Evolutionary conservation across 2,113 vertebrate genomes (phyloP).

Genomic region (Aramus guarauna): DNA sequence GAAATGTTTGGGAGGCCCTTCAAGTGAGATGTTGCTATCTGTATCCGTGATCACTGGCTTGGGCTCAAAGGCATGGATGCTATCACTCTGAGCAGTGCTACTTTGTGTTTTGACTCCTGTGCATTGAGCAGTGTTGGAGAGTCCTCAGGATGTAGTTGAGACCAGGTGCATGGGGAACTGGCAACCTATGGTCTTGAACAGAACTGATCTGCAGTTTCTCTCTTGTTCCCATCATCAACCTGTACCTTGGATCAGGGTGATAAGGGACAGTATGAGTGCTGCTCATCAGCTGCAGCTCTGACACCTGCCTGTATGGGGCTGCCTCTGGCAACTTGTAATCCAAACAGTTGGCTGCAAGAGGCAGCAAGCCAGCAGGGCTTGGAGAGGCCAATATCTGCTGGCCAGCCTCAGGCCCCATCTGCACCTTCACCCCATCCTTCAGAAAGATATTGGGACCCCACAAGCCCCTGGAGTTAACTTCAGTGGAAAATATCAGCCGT

Average conservation of each 20-base stretch:
- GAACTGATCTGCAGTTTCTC: neutral
- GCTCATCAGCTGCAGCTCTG: neutral
- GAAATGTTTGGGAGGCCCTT: neutral
- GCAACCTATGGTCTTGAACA: neutral
- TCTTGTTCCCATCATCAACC: neutral
- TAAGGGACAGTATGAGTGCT: rapidly evolving
- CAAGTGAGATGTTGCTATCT: neutral
- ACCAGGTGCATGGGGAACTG: neutral
- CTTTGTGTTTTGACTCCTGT: neutral
- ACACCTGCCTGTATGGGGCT: neutral
- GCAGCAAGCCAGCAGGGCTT: neutral
- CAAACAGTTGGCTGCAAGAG: neutral
- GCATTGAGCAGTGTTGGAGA: neutral
- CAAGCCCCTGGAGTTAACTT: rapidly evolving
- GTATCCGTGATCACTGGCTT: neutral
- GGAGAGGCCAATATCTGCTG: neutral
- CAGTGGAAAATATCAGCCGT: neutral
- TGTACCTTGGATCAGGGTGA: neutral
- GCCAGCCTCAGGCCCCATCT: neutral
- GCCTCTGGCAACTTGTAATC: neutral
- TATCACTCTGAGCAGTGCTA: neutral
- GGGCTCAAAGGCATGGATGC: neutral
- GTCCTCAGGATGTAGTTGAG: neutral
- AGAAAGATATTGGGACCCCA: neutral
- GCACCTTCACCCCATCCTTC: neutral